Percentiles rank a stretch among this genome's conserved stretches.
Conservation (phyloP, 2,113 vertebrate genomes). For the Leiothrix lutea region DNA sequence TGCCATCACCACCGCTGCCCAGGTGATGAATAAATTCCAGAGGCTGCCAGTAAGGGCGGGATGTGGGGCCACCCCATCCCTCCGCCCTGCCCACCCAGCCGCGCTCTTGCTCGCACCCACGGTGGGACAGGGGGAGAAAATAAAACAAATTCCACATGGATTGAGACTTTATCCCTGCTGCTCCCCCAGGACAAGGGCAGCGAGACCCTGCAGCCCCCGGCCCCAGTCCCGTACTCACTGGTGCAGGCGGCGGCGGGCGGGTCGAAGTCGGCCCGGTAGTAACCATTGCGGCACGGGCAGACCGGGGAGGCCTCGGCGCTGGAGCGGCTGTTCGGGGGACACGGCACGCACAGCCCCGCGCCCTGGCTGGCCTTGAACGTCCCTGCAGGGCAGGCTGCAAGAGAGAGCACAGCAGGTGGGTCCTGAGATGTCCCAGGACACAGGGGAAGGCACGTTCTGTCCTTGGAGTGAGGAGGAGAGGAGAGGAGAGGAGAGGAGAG, state of each 20-base stretch:
- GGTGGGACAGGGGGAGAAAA: rapidly evolving
- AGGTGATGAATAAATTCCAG: background rate
- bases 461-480: background rate
- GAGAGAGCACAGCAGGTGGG: background rate
- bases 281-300: conserved; percentile 93
- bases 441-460: background rate
- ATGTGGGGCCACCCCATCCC: rapidly evolving
- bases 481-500: background rate
- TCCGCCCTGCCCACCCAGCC: rapidly evolving
- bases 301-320: conserved; percentile 86
- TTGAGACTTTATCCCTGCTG: background rate
- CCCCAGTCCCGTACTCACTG: conserved; percentile 79
- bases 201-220: background rate
- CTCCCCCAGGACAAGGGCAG: background rate
- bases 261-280: conserved; percentile 90
- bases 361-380: conserved; percentile 96
- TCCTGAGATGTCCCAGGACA: rapidly evolving
- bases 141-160: rapidly evolving
- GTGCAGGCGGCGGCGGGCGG: conserved; percentile 89
- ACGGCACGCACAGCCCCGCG: conserved; percentile 83
- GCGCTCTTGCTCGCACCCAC: rapidly evolving
- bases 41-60: background rate
- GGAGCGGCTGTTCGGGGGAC: conserved; percentile 93
- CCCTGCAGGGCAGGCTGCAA: conserved; percentile 90
- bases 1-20: rapidly evolving